Conservation (phyloP, 2,888 invertebrate genomes). For the Uropetala carovei region DNA sequence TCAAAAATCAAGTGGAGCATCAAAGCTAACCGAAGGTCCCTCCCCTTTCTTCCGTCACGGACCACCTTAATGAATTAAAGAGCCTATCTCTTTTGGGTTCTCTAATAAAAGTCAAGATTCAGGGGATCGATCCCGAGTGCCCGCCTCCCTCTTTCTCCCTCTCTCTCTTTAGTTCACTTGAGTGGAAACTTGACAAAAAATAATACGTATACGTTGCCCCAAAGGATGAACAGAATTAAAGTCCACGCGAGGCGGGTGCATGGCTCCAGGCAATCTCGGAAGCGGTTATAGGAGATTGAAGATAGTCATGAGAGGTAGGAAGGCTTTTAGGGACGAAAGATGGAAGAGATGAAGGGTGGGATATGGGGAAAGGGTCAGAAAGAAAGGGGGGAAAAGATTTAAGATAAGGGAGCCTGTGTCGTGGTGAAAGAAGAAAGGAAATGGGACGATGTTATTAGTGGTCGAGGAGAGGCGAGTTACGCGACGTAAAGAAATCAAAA, state of each 20-base stretch:
- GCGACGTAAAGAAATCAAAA: background rate
- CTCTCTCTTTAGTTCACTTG: background rate
- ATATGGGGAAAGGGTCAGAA: background rate
- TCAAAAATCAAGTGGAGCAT: background rate
- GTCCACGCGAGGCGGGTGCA: background rate
- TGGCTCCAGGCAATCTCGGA: conserved; percentile 11
- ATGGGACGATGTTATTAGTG: conserved; percentile 10
- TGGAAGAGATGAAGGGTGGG: background rate
- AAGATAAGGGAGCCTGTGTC: conserved; percentile 8
- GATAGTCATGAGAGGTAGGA: background rate
- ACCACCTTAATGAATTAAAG: conserved; percentile 5
- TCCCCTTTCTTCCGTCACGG: background rate
- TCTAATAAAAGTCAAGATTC: conserved; percentile 11
- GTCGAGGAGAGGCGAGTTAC: conserved; percentile 5
- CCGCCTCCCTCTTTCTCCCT: background rate
- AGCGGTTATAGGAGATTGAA: conserved; percentile 21
- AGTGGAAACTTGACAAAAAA: background rate
- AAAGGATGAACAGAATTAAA: background rate
- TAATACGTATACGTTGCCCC: background rate
- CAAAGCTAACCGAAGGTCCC: background rate
- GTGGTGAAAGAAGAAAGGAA: conserved; percentile 15
- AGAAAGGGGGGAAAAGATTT: background rate
- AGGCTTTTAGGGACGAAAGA: background rate
- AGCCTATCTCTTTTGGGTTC: background rate
- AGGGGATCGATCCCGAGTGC: background rate